Base-by-base conservation (phyloP, 2,797 vertebrate genomes). In the Ciconia nigra region DNA sequence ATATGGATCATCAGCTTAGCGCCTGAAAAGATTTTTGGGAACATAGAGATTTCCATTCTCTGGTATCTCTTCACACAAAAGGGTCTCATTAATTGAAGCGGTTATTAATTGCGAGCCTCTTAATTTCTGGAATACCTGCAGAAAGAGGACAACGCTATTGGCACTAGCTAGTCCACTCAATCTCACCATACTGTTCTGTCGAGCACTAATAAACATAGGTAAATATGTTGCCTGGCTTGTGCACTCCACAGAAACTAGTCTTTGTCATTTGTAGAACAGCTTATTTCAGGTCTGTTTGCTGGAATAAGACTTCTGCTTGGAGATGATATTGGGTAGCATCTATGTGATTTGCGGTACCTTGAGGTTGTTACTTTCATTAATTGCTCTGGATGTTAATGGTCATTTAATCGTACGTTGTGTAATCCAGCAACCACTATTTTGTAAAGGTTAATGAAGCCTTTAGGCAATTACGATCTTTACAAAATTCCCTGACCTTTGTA, bases 401-500 rank as follows among this genome's bases (percentile, higher is more conserved):
- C 93, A 90, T 93, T 96, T 96, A 92, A 87, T 85, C 9, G 35
- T 92, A 76, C 72, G 61, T 67, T 91, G 55, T 78, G 44, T 52
- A 92, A 92, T 86, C 44, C 85, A 62, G 59, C 73, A 67, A 66
- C 82, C 28, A 71, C 90, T 87, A 74, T 82, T 95, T 89, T 90
- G 59, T 86, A 94, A 96, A 96, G 79, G 73, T 93, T 96, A 95
- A 97, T 86, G 93, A 96, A 91, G 85, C 72, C 63, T 94, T 95
- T 71, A 66, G 76, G 84, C 79, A 93, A 62, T 96, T 95, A 95
- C 35, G 69, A 89, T 91, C 73, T 91, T 90, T 89, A 89, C 88
- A 93, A 59, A 80, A 70, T 72, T 81, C 52, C 81, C 62, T 92
- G 92, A 93, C 91, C 89, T 95, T 97, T 95, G 63, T 61, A 28